Base-by-base conservation (phyloP, 2,113 vertebrate genomes). In the Ceuthmochares aereus region DNA sequence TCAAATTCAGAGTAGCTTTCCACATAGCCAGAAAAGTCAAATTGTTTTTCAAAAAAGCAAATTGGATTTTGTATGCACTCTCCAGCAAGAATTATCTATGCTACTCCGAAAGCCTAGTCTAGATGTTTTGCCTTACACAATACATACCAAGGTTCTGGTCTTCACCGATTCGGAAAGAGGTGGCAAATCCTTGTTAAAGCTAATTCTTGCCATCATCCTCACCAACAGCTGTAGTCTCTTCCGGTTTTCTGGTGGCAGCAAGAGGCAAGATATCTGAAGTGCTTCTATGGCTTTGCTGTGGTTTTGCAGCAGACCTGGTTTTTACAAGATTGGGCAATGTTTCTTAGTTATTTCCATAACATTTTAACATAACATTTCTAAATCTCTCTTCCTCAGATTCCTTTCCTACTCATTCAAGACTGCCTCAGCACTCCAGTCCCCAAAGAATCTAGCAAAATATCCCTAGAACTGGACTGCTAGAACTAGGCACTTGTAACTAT, bases 171-270 rank as follows among this genome's bases (percentile, higher is more conserved):
- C 98, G 66, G 98, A 98, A 75, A 99, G 98, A 13, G 98, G 96
- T 14, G 98, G 98, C 68, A 99, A 98, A 73, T 98, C 97, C 43
- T 97, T 97, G 95, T 99, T 99, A 23, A 94, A 85, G 76, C 97
- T 98, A 62, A 98, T 98, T 87, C 97, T 98, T 79, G 98, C 92
- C 98, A 99, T 98, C 98, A 99, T 98, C 81, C 97, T 98, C 97
- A 99, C 98, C 89, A 99, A 89, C 15, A 99, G 96, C 84, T 99
- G 98, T 30, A 99, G 95, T 72, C 97, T 98, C 59, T 98, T 98
- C 22, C 99, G 98, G 45, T 98, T 99, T 95, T 98, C 98, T 29
- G 98, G 98, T 30, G 99, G 98, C 73, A 99, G 94, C 32, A 99
- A 96, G 23, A 99, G 98, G 90, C 98, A 98, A 91, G 98, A 98